phyloP scores from a whole-genome alignment of 2,888 invertebrate species.

The Brenthis hecate region DNA sequence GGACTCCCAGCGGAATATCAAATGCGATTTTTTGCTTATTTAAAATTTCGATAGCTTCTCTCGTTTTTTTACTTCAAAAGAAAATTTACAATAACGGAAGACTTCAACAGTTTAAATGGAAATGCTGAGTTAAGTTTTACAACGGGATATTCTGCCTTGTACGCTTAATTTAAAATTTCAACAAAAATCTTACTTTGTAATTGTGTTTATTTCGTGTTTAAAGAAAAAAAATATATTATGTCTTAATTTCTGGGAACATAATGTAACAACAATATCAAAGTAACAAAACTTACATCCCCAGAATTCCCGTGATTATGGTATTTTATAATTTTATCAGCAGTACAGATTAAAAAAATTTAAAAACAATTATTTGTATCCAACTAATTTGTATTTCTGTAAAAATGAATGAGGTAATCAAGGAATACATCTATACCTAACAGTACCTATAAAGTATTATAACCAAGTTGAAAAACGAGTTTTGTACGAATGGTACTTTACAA shows the following conservation, averaged over 20 bases:
- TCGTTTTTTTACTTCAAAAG: not conserved
- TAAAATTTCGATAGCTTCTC: conserved; percentile 30
- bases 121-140: not conserved
- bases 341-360: too few relatives aligned
- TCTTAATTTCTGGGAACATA: too few relatives aligned
- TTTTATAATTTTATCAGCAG: too few relatives aligned
- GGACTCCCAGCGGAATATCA: conserved; percentile 76
- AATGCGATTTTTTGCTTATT: conserved; percentile 47
- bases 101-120: conserved; percentile 10
- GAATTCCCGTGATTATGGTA: too few relatives aligned
- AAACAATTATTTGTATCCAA: too few relatives aligned
- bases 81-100: conserved; percentile 2
- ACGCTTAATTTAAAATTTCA: not conserved
- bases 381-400: too few relatives aligned
- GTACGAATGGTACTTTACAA: conserved; percentile 33
- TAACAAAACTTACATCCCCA: too few relatives aligned
- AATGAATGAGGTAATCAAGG: conserved; percentile 10
- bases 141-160: not conserved
- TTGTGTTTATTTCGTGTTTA: too few relatives aligned
- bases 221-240: too few relatives aligned
- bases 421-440: conserved; percentile 16
- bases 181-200: too few relatives aligned
- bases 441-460: conserved; percentile 17
- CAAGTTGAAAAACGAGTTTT: conserved; percentile 34
- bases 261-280: too few relatives aligned